phyloP scores from a whole-genome alignment of 2,113 vertebrate species.

The Oncorhynchus keta region DNA sequence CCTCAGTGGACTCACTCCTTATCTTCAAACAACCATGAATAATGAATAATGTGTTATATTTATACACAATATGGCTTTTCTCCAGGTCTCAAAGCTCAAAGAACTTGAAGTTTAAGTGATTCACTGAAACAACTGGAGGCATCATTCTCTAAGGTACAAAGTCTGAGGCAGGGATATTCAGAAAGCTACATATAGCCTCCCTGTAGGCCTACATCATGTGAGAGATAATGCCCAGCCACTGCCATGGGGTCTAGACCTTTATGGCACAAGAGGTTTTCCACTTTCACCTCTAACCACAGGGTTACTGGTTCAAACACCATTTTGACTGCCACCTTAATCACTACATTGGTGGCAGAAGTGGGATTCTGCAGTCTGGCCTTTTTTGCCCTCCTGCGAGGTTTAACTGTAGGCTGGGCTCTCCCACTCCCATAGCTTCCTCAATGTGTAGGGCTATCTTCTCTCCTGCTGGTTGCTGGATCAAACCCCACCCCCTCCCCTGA shows the following conservation, averaged over 20 bases:
- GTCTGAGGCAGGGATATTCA: too few relatives aligned
- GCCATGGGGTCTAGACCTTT: not conserved
- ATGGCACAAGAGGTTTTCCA: not conserved
- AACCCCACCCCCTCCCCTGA: too few relatives aligned
- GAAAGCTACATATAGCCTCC: too few relatives aligned
- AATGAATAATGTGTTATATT: not conserved
- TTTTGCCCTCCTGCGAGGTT: not conserved
- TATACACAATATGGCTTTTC: too few relatives aligned
- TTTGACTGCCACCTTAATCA: not conserved
- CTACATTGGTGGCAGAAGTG: not conserved
- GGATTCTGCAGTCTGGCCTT: not conserved
- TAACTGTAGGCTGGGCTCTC: not conserved
- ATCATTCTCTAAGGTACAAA: not conserved
- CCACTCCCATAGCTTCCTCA: not conserved
- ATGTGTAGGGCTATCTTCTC: not conserved
- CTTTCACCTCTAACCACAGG: not conserved
- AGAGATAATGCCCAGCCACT: not conserved
- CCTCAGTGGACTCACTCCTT: not conserved
- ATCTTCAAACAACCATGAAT: not conserved
- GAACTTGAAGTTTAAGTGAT: not conserved
- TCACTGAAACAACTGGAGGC: not conserved
- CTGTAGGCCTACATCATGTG: not conserved
- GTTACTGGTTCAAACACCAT: not conserved
- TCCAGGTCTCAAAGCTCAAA: not conserved
- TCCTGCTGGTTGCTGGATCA: not conserved